A percentile compares a stretch with the other conserved stretches of the same genome.
phyloP scores from a whole-genome alignment of 2,113 vertebrate genomes.

The Pangasianodon gigas region DNA sequence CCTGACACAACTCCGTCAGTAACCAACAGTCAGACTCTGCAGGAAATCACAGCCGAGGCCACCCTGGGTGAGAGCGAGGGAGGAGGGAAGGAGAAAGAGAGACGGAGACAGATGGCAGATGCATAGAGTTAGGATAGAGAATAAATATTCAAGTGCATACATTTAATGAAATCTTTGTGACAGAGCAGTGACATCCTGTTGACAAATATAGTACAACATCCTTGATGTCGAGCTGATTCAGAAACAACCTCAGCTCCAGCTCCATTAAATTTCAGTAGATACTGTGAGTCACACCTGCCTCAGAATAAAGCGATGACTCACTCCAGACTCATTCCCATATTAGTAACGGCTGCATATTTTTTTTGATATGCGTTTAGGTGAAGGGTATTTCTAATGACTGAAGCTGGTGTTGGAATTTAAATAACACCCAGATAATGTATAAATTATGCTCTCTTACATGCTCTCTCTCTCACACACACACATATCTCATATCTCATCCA shows the following conservation, averaged over 20 bases:
- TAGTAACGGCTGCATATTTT: not conserved
- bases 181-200: not conserved
- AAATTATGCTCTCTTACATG: not conserved
- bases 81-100: not conserved
- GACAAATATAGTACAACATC: not conserved
- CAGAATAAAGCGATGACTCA: conserved; percentile 19
- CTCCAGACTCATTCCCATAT: not conserved
- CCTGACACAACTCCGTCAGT: conserved; percentile 69
- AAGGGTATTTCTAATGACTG: not conserved
- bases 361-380: not conserved
- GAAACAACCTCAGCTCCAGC: not conserved
- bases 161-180: not conserved
- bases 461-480: not conserved
- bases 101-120: not conserved
- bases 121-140: not conserved
- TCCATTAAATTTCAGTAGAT: not conserved
- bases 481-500: not conserved
- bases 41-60: conserved; percentile 59
- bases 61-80: conserved; percentile 35
- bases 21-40: conserved; percentile 54
- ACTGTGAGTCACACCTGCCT: conserved; percentile 34
- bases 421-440: not conserved
- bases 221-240: not conserved
- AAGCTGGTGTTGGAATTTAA: not conserved
- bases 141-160: not conserved